Evolutionary conservation across 2,113 vertebrate genomes (phyloP).

Genomic region (Bubo bubo): DNA sequence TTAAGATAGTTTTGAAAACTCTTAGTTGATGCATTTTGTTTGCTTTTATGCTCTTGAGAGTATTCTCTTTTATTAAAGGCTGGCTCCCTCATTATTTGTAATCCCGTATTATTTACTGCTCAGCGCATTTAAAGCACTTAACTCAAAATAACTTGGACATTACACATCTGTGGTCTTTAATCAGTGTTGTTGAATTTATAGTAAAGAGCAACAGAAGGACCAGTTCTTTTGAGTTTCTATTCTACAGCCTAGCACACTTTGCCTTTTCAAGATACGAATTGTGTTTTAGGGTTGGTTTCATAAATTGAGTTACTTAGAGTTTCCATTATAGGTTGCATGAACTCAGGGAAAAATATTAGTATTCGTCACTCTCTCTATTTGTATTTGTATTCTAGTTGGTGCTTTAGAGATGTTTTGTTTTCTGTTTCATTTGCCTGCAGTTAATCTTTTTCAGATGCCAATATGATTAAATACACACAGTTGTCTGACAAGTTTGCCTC

Average conservation of each 20-base stretch:
- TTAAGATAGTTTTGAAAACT: not conserved
- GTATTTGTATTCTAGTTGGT: not conserved
- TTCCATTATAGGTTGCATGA: not conserved
- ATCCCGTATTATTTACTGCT: constrained; percentile 35
- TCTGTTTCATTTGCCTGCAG: constrained; percentile 14
- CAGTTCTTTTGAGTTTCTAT: not conserved
- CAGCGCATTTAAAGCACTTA: constrained; percentile 18
- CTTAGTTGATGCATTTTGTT: not conserved
- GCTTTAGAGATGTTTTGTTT: not conserved
- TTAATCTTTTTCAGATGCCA: constrained; percentile 27
- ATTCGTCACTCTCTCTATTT: not conserved
- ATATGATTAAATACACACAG: not conserved
- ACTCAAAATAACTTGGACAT: not conserved
- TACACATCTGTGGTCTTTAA: constrained; percentile 3
- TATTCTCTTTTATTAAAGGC: not conserved
- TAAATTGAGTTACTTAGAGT: not conserved
- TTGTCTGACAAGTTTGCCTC: not conserved
- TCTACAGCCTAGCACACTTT: not conserved
- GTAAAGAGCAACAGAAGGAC: not conserved
- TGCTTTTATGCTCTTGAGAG: not conserved
- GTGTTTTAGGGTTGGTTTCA: not conserved
- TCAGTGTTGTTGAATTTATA: not conserved
- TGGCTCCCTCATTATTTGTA: not conserved
- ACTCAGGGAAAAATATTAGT: not conserved
- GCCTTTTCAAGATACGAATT: not conserved